Evolutionary conservation across 1,140 invertebrate species (phyloP).

Genomic region (Panulirus ornatus): DNA sequence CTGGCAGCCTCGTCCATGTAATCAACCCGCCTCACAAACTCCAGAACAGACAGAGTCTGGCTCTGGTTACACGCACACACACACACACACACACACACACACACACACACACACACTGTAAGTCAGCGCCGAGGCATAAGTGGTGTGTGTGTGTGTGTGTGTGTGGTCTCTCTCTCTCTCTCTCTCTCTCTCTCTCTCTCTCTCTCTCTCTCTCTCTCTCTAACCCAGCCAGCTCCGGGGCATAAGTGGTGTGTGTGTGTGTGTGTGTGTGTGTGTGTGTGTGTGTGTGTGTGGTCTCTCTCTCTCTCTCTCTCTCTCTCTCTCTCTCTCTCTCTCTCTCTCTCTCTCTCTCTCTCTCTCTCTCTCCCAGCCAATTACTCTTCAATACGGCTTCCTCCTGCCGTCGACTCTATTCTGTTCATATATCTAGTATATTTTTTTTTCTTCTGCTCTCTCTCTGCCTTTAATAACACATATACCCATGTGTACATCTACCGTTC

Average conservation of each 20-base stretch:
- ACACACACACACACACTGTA: too few species aligned
- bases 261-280: too few species aligned
- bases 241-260: too few species aligned
- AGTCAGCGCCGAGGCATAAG: too few species aligned
- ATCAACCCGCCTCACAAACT: too few species aligned
- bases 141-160: too few species aligned
- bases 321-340: background rate
- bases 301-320: slow-evolving; percentile 30
- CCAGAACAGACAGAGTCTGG: too few species aligned
- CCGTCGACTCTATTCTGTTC: background rate
- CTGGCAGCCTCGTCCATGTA: too few species aligned
- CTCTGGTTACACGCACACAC: too few species aligned
- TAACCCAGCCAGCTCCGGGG: background rate
- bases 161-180: background rate
- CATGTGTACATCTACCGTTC: background rate
- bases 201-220: background rate
- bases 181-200: slow-evolving; percentile 19
- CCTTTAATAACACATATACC: background rate
- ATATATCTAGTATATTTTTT: background rate
- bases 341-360: slow-evolving; percentile 27
- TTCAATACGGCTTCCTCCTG: background rate
- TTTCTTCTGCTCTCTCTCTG: slow-evolving; percentile 11
- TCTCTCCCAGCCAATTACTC: background rate
- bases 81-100: too few species aligned
- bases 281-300: background rate